Conservation (phyloP, 2,888 invertebrate genomes). For the Drosophila kambysellisi region DNA sequence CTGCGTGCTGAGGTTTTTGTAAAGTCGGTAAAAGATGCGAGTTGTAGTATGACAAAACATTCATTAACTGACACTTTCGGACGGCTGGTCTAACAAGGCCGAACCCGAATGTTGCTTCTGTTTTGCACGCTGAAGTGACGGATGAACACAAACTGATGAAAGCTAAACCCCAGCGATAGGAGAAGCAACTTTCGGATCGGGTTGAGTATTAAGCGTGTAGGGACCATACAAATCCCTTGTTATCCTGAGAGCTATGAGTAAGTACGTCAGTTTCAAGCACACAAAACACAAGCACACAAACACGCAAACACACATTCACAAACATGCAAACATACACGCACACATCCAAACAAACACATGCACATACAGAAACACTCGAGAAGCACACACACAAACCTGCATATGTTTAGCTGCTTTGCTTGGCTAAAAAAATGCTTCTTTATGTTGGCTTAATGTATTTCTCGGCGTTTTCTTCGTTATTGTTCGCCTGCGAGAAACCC, state of each 20-base stretch:
- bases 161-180: slow-evolving; percentile 39
- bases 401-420: slow-evolving; percentile 51
- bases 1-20: slow-evolving; percentile 31
- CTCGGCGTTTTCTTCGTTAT: slow-evolving; percentile 64
- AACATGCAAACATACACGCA: slow-evolving; percentile 26
- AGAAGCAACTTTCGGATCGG: slow-evolving; percentile 36
- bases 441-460: slow-evolving; percentile 74
- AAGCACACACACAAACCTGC: slow-evolving; percentile 28
- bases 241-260: slow-evolving; percentile 62
- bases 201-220: slow-evolving; percentile 56
- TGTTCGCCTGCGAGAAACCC: slow-evolving; percentile 64
- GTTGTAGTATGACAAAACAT: slow-evolving; percentile 65
- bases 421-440: slow-evolving; percentile 65
- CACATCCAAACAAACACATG: slow-evolving; percentile 13
- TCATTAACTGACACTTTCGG: slow-evolving; percentile 71
- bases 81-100: slow-evolving; percentile 26
- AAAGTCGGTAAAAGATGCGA: slow-evolving; percentile 47
- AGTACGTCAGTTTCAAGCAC: slow-evolving; percentile 52
- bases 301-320: slow-evolving; percentile 6
- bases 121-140: slow-evolving; percentile 38
- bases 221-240: slow-evolving; percentile 68
- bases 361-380: neutral
- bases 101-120: slow-evolving; percentile 25
- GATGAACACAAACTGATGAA: slow-evolving; percentile 54
- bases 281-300: slow-evolving; percentile 15